Conservation (phyloP, 92 coral and sea anemone genomes). For the Porites rus region DNA sequence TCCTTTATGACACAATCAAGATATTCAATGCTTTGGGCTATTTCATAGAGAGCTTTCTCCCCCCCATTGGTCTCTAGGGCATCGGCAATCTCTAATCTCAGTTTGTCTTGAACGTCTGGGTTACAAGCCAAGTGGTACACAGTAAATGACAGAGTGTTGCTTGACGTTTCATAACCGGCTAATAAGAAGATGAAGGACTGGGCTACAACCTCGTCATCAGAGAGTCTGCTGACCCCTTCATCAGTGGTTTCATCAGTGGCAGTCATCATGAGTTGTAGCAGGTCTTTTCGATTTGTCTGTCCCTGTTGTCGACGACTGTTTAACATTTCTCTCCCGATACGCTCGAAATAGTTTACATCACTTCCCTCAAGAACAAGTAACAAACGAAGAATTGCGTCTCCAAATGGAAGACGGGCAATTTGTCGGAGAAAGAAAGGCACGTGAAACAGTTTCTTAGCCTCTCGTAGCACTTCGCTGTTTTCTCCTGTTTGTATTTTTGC, state of each 20-base stretch:
- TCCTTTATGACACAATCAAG: too few species aligned
- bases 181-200: slow-evolving; percentile 65
- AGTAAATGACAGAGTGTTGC: slow-evolving; percentile 51
- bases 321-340: too few species aligned
- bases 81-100: slow-evolving; percentile 47
- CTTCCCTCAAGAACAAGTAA: too few species aligned
- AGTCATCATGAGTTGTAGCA: too few species aligned
- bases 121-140: slow-evolving; percentile 59
- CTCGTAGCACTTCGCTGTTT: background rate
- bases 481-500: slow-evolving; percentile 59
- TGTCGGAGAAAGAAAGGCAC: slow-evolving; percentile 5
- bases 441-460: slow-evolving; percentile 4
- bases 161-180: slow-evolving; percentile 75
- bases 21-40: background rate
- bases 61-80: background rate
- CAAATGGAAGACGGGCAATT: slow-evolving; percentile 1
- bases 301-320: too few species aligned
- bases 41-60: too few species aligned
- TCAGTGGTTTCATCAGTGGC: slow-evolving; percentile 34
- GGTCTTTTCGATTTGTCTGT: too few species aligned
- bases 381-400: too few species aligned
- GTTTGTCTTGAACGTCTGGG: slow-evolving; percentile 72
- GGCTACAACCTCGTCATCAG: slow-evolving; percentile 70
- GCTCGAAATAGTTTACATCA: too few species aligned
- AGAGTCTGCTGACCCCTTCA: slow-evolving; percentile 46